A percentile compares a stretch with the other conserved stretches of the same genome.
phyloP scores from a whole-genome alignment of 2,797 vertebrate genomes.

The Triplophysa bombifrons region DNA sequence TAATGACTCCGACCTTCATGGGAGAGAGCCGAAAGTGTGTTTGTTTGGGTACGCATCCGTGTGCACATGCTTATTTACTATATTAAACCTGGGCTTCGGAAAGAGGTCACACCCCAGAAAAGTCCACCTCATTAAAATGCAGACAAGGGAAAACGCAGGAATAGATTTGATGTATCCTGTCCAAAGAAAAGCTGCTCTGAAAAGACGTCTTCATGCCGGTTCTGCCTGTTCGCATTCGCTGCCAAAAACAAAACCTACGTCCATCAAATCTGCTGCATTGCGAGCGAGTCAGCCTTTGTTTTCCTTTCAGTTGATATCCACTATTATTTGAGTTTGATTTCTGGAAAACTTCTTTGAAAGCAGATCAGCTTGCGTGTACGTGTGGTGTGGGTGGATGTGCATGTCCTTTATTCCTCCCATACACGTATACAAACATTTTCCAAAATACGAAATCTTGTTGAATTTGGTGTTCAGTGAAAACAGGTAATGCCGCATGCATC shows the following conservation, averaged over 20 bases:
- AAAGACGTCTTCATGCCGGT: not conserved
- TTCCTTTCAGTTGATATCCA: constrained; percentile 38
- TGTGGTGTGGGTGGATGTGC: not conserved
- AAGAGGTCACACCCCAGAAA: constrained; percentile 71
- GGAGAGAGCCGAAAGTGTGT: constrained; percentile 69
- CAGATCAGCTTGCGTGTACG: not conserved
- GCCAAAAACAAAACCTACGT: not conserved
- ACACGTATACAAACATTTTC: constrained; percentile 24
- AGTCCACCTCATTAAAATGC: constrained; percentile 80
- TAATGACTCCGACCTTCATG: constrained; percentile 78
- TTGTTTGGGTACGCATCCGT: constrained; percentile 43
- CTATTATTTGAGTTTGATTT: constrained; percentile 15
- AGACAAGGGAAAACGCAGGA: constrained; percentile 48
- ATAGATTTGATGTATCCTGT: constrained; percentile 32
- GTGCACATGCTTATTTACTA: constrained; percentile 79
- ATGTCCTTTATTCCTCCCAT: constrained; percentile 10
- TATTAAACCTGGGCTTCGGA: constrained; percentile 75
- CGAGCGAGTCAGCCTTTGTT: constrained; percentile 16
- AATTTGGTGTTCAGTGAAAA: not conserved
- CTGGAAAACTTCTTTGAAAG: constrained; percentile 14
- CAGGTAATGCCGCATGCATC: constrained; percentile 40
- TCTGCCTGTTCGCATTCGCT: not conserved
- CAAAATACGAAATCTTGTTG: constrained; percentile 19
- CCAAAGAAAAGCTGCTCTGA: not conserved
- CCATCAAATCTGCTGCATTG: constrained; percentile 2